Evolutionary conservation across 2,888 invertebrate species (phyloP), one percentile per base, ranked within the genome.

Genomic region (Cataglyphis rosenhaueri): DNA sequence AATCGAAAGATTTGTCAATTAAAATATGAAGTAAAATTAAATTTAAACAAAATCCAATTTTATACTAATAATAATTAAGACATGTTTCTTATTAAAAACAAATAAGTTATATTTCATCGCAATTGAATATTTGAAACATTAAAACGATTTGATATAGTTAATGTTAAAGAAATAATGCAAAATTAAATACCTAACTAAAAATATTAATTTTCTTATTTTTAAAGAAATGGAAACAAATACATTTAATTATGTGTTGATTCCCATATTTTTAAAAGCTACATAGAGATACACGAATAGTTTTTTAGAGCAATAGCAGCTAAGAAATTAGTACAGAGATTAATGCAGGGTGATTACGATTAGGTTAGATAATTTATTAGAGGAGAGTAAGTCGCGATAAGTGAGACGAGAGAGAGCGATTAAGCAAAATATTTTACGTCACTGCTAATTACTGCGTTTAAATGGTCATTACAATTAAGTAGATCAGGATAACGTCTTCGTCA

Each of bases 381-480:
- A 76, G 70, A 21, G 35, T 73, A 71, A 71, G 59, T 71, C 73
- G 78, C 78, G 78, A 79, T 79, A 79, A 79, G 78, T 79, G 78
- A 79, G 78, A 79, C 78, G 78, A 79, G 78, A 79, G 57, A 79
- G 71, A 79, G 73, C 78, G 73, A 71, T 79, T 79, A 79, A 79
- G 78, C 78, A 71, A 79, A 79, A 73, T 71, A 71, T 73, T 59
- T 76, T 79, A 71, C 21, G 73, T 71, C 71, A 78, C 44, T 44
- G 73, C 71, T 73, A 59, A 59, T 73, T 71, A 41, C 68, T 76
- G 76, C 55, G 25, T 68, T 76, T 76, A 68, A 71, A 59, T 79
- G 57, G 21, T 44, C 78, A 44, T 79, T 79, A 41, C 59, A 73
- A 59, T 71, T 71, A 71, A 71, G 76, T 68, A 79, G 78, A 79